Base-by-base conservation (phyloP, 2,888 invertebrate species). In the Pemphredon lugubris region DNA sequence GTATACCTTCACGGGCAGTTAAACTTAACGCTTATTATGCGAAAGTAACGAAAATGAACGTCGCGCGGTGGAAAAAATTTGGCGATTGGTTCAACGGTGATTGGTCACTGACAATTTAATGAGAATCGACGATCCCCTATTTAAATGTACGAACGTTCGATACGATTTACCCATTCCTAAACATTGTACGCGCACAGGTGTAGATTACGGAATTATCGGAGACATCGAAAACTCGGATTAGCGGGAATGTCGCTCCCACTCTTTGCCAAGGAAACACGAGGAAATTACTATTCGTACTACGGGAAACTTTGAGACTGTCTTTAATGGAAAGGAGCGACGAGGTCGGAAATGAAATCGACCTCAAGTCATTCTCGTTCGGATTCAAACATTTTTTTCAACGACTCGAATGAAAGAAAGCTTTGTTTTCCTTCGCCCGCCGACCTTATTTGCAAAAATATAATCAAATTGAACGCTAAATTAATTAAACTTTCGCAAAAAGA, bases 161-260 rank as follows among this genome's bases (percentile, higher is more conserved):
- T n/a, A n/a, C n/a, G n/a, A n/a, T n/a, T n/a, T n/a, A n/a, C n/a
- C n/a, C n/a, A n/a, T n/a, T n/a, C n/a, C n/a, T n/a, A n/a, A n/a
- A n/a, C n/a, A n/a, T n/a, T n/a, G n/a, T n/a, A n/a, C n/a, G n/a
- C n/a, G n/a, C n/a, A n/a, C n/a, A n/a, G n/a, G n/a, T n/a, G n/a
- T n/a, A n/a, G n/a, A n/a, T n/a, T n/a, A n/a, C n/a, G n/a, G n/a
- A n/a, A n/a, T n/a, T n/a, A n/a, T 87, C 84, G 86, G 84, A 87
- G 85, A 83, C 83, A 71, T 65, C 71, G 77, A 66, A 79, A 87
- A 86, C 81, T 87, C 87, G 84, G 82, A 84, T 87, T 84, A 82
- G 63, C 67, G 83, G 69, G 77, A 84, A 86, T 81, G 80, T 79
- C 64, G 75, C 59, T 47, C 40, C 66, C 55, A 55, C 45, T 51